Percentiles rank a stretch among this genome's conserved stretches.
These are phyloP conservation scores for Alcis repandata DNA, from an alignment of 2,888 invertebrate species.

Conservation along the genomic window DNA sequence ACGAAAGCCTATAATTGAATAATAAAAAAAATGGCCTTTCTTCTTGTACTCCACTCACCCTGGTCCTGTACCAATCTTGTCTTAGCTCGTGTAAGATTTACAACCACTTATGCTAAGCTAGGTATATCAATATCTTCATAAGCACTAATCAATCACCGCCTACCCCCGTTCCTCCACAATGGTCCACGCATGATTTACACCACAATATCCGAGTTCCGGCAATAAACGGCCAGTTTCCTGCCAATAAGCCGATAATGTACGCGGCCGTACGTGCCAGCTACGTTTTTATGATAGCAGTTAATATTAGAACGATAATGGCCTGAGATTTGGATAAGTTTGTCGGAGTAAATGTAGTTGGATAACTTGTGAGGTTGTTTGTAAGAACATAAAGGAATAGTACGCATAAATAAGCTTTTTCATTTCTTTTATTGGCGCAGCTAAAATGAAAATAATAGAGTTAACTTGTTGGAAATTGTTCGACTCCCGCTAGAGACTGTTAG, in stretches of 20 bases:
- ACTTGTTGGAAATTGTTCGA: too few relatives aligned
- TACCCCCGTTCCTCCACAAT: background rate
- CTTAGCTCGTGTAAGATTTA: too few relatives aligned
- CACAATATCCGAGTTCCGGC: constrained; percentile 37
- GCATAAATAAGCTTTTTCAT: too few relatives aligned
- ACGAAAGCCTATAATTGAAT: too few relatives aligned
- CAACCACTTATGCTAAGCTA: too few relatives aligned
- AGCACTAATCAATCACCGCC: background rate
- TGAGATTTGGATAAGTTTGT: constrained; percentile 6
- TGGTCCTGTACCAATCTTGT: too few relatives aligned
- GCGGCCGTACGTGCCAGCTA: constrained; percentile 27
- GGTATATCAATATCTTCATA: background rate
- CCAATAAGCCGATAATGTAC: constrained; percentile 51
- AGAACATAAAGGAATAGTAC: background rate
- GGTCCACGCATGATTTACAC: constrained; percentile 48
- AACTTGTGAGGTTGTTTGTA: background rate
- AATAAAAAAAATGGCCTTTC: too few relatives aligned
- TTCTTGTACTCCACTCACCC: too few relatives aligned
- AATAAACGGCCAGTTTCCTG: constrained; percentile 49
- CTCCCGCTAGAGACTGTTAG: too few relatives aligned
- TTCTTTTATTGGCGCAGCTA: too few relatives aligned
- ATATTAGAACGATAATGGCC: constrained; percentile 23
- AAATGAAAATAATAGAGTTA: too few relatives aligned
- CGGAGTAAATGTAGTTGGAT: background rate
- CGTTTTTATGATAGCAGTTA: constrained; percentile 38